Evolutionary conservation across 2,888 invertebrate species (phyloP), one percentile per base, ranked within the genome.

Genomic region (Mactromeris polynyma): DNA sequence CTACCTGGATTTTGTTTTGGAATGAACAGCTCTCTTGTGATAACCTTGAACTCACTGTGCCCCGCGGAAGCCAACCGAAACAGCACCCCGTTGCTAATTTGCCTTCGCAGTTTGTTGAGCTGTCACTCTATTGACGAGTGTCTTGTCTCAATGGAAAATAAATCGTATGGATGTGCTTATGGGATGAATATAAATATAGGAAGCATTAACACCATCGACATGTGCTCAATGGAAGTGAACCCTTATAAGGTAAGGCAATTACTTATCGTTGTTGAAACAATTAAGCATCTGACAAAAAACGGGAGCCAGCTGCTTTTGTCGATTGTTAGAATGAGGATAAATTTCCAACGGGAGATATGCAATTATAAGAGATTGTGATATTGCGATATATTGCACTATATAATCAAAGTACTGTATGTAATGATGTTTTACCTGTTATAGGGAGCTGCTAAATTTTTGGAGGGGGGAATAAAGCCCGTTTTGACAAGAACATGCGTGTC

Each of bases 141-240:
- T 42, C 4, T 36, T 17, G 42, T 11, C 9, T 51, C 73, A 42
- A 81, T 90, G 88, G 54, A 81, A 46, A 88, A 83, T 38, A 78
- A 81, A 42, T 88, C 90, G 6, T 40, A 81, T 64, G 90, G 90
- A 4, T 88, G 90, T 58, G 80, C 90, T 11, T 90, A 78, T 31
- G 90, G 90, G 6, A 86, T 86, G 86, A 86, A 77, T 54, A 54
- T 90, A 58, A 85, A 90, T 81, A 88, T 90, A 69, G 90, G 85
- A n/a, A 51, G 64, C 31, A 83, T 90, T 46, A 14, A 81, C 14
- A 51, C 40, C 7, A 51, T 36, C 26, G 51, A 64, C 0, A 90
- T 90, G 90, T 87, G 90, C 33, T 88, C 90, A 0, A 19, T 90
- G 69, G 90, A 90, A 77, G 80, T 86, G 17, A 88, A 88, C 58